Evolutionary conservation across 2,888 invertebrate genomes (phyloP), one percentile per base, ranked within the genome.

Genomic region (Heliconius erato): DNA sequence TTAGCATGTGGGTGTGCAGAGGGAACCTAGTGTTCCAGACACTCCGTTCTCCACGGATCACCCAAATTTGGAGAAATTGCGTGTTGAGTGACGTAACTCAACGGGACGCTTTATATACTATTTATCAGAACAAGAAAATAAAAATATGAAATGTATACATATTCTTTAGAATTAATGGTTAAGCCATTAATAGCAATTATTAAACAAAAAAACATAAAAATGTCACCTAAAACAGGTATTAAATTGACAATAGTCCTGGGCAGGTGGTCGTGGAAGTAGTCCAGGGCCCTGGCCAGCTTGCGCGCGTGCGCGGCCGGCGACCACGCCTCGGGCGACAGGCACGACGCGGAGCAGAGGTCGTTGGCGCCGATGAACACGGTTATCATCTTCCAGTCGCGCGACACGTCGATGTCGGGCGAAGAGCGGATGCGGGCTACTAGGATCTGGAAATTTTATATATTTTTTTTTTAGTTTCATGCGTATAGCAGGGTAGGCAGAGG

Each of bases 301-400:
- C 95, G 90, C 28, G 96, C 97, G 88, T 97, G 97, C 2, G 96
- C 96, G 0, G 93, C 89, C 0, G 97, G 97, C 0, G 97, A 97
- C 94, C 96, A 96, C n/a, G 96, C 94, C 28, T 96, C 94, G 0
- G 96, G 96, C 65, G 95, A 96, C 82, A 97, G 94, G 88, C 98
- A 98, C 83, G 97, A 97, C 0, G 97, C 97, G 0, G 97, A 97
- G 88, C 98, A 98, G 74, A 98, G 95, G 90, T 98, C 98, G 90
- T 98, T 98, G 83, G 97, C 97, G 0, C 98, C 98, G 85, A 98
- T 97, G 90, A 98, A 97, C 76, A 98, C 95, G 0, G 98, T 98
- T 77, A 98, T 93, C 96, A 98, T 97, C 96, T 98, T 98, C 98
- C 98, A 98, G 87, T 98, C 97, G 19, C 95, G 95, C 2, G 93